phyloP scores from a whole-genome alignment of 2,888 invertebrate species.

The Tachystola acroxantha region DNA sequence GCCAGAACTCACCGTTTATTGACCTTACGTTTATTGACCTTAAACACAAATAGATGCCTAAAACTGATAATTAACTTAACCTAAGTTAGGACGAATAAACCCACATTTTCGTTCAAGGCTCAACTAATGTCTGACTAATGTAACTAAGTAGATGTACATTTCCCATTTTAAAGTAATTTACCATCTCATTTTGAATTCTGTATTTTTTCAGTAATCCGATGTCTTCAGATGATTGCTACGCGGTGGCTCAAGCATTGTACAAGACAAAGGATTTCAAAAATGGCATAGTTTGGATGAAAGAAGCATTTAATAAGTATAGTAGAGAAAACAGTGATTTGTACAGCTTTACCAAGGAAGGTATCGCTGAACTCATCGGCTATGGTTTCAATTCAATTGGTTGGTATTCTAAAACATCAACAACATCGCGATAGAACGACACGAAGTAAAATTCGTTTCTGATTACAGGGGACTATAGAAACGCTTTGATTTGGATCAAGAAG shows the following conservation, averaged over 20 bases:
- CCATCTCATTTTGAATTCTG: too few species aligned
- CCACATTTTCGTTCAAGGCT: too few species aligned
- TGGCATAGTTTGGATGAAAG: conserved; percentile 94
- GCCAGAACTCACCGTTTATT: too few species aligned
- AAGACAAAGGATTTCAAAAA: conserved; percentile 93
- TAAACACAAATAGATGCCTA: too few species aligned
- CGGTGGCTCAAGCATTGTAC: conserved; percentile 92
- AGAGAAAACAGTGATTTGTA: not conserved
- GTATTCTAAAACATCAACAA: not conserved
- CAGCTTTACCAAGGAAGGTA: not conserved
- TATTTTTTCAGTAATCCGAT: conserved; percentile 60
- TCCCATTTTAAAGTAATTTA: too few species aligned
- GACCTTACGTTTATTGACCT: too few species aligned
- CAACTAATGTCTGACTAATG: too few species aligned
- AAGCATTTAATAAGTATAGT: conserved; percentile 85
- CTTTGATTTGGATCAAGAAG: conserved; percentile 90
- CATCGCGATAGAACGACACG: too few species aligned
- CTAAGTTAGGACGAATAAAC: too few species aligned
- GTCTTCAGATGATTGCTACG: conserved; percentile 92
- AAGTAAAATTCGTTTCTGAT: too few species aligned
- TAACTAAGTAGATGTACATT: too few species aligned
- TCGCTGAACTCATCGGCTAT: not conserved
- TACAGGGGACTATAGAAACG: conserved; percentile 69
- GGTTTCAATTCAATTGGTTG: not conserved
- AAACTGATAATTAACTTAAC: too few species aligned